These are phyloP conservation scores for Tipula lateralis DNA, from an alignment of 2,888 invertebrate species.

Conservation along the genomic window DNA sequence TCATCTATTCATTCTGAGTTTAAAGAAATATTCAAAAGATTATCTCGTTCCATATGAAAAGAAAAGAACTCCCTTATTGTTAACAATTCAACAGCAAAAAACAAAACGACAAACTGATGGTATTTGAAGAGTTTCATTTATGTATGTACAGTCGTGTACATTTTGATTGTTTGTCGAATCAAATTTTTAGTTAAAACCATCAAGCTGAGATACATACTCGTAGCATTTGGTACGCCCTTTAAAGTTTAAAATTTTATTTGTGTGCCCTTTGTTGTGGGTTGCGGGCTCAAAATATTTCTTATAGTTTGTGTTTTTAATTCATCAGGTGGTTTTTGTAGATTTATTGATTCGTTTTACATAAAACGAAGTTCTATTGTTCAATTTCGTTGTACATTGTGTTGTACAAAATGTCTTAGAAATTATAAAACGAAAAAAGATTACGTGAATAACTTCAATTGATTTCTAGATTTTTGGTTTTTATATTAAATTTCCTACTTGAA, in stretches of 20 bases:
- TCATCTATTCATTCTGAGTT: not conserved
- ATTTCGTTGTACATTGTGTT: not conserved
- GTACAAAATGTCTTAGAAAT: not conserved
- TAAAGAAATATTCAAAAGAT: not conserved
- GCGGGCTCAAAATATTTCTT: not conserved
- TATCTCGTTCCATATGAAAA: not conserved
- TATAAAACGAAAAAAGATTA: not conserved
- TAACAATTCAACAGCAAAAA: not conserved
- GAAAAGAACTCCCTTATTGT: conserved; percentile 19
- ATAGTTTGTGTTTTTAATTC: not conserved
- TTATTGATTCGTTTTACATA: conserved; percentile 1
- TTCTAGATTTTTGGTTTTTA: not conserved
- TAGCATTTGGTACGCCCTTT: not conserved
- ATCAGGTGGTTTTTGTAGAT: not conserved
- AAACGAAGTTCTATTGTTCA: not conserved
- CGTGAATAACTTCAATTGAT: conserved; percentile 24
- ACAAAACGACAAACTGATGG: not conserved
- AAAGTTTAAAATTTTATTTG: not conserved
- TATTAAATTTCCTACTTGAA: not conserved
- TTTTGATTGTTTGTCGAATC: conserved; percentile 12
- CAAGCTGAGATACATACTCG: not conserved
- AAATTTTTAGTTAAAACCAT: not conserved
- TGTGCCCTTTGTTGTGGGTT: not conserved
- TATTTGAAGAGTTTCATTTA: not conserved
- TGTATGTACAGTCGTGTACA: not conserved